These are phyloP conservation scores for Lasiurus cinereus DNA, from an alignment of 2,113 vertebrate genomes.

Conservation along the genomic window DNA sequence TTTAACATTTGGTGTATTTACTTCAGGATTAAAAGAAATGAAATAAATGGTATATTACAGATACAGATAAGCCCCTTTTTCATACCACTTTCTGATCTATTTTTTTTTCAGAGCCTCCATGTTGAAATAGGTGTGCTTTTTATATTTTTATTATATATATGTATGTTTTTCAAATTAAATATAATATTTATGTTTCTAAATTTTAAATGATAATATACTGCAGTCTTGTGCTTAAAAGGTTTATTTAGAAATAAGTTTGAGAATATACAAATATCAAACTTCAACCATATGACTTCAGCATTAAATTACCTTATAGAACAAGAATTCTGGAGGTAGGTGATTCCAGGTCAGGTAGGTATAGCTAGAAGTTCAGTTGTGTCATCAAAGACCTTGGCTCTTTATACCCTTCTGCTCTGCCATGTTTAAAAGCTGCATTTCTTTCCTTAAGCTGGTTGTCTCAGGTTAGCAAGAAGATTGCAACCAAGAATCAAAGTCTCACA, in stretches of 20 bases:
- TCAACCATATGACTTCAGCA: not conserved
- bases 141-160: not conserved
- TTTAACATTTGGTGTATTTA: slow-evolving; percentile 12
- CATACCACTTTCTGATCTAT: not conserved
- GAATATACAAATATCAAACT: not conserved
- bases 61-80: not conserved
- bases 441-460: not conserved
- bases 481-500: not conserved
- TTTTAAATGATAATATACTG: not conserved
- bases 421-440: not conserved
- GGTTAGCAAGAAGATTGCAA: too few species aligned
- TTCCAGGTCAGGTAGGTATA: not conserved
- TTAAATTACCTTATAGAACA: not conserved
- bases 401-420: not conserved
- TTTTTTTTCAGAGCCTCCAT: not conserved
- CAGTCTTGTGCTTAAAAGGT: not conserved
- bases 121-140: not conserved
- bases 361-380: not conserved
- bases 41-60: not conserved
- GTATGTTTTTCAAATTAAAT: slow-evolving; percentile 14
- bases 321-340: not conserved
- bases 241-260: slow-evolving; percentile 19
- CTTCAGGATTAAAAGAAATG: not conserved
- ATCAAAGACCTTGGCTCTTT: not conserved
- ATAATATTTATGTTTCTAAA: not conserved